Evolutionary conservation across 2,888 invertebrate genomes (phyloP).

Genomic region (Trimorus sp.): DNA sequence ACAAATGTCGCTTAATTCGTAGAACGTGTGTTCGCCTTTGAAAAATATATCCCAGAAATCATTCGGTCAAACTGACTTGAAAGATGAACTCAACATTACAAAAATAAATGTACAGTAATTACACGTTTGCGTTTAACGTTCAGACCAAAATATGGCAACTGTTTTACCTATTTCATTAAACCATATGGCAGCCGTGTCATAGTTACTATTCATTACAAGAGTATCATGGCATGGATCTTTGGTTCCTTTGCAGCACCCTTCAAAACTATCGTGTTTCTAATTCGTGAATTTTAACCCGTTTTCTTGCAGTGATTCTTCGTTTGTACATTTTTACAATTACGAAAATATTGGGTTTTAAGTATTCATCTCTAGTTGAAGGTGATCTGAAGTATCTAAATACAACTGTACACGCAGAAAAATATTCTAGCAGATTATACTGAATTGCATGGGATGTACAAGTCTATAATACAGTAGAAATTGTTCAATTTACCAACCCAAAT

Average conservation of each 20-base stretch:
- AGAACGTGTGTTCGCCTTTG: background rate
- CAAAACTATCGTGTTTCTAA: background rate
- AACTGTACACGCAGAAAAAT: no score
- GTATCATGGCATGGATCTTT: conserved; percentile 33
- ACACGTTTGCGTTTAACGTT: background rate
- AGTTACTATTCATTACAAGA: conserved; percentile 37
- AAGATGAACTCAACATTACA: background rate
- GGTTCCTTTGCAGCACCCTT: conserved; percentile 25
- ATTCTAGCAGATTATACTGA: no score
- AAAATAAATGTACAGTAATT: background rate
- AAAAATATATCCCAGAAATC: background rate
- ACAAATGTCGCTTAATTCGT: background rate
- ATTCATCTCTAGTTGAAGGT: no score
- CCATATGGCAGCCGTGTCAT: conserved; percentile 14
- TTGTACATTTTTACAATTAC: no score
- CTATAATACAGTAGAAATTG: no score
- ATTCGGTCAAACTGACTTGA: no score
- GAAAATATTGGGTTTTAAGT: no score
- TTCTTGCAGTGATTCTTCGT: no score
- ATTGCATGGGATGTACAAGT: no score
- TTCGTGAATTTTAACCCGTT: no score
- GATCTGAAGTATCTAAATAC: no score
- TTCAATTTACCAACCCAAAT: no score
- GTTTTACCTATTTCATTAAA: conserved; percentile 1
- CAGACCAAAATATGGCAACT: background rate